phyloP scores from a whole-genome alignment of 1,140 invertebrate species.

The Drosophila takahashii region DNA sequence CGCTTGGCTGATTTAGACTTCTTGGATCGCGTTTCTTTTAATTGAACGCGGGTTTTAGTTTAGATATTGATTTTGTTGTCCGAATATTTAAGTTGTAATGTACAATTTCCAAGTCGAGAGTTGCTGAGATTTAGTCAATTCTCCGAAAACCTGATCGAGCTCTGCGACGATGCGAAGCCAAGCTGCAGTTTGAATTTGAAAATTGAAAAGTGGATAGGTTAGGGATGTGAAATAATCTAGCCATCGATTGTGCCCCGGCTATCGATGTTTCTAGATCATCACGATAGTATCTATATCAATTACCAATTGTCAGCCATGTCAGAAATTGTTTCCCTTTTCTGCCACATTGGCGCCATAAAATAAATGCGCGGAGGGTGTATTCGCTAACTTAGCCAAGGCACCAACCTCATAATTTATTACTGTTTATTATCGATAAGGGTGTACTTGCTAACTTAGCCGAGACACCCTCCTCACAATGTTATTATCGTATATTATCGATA shows the following conservation, averaged over 20 bases:
- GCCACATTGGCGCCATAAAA: background rate
- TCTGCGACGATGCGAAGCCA: conserved; percentile 36
- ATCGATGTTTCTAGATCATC: too few relatives aligned
- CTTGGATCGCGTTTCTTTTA: conserved; percentile 8
- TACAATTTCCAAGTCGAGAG: conserved; percentile 34
- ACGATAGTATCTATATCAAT: too few relatives aligned
- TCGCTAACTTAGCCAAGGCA: too few relatives aligned
- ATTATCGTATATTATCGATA: background rate
- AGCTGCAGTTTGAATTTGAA: conserved; percentile 66
- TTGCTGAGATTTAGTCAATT: conserved; percentile 20
- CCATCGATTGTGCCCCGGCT: background rate
- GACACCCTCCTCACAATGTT: too few relatives aligned
- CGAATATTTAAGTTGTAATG: conserved; percentile 26
- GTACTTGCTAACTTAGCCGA: too few relatives aligned
- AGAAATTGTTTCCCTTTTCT: background rate
- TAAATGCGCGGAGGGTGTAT: too few relatives aligned
- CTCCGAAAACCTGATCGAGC: conserved; percentile 31
- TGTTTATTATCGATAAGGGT: background rate
- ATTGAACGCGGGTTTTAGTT: conserved; percentile 15
- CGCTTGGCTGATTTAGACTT: conserved; percentile 19
- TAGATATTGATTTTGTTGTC: conserved; percentile 15
- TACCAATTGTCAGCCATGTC: too few relatives aligned
- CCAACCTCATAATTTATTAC: too few relatives aligned
- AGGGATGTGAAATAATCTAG: background rate
- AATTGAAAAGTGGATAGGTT: background rate